Evolutionary conservation across 2,888 invertebrate genomes (phyloP), one percentile per base, ranked within the genome.

Genomic region (Spilosoma lubricipeda): DNA sequence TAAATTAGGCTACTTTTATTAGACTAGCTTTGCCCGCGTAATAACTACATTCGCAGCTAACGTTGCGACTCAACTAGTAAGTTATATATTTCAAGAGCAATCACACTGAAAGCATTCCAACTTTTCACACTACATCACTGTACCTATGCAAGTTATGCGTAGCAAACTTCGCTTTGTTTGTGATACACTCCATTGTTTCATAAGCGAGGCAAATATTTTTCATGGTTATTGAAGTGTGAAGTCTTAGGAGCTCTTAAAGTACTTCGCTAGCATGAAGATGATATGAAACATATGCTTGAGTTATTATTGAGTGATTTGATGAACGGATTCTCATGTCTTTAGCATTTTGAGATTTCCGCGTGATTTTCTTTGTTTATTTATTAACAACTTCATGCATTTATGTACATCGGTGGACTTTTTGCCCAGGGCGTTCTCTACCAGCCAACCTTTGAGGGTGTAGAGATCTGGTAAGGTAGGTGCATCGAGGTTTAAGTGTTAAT

Each of bases 81-180:
- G 11, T 56, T 33, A 63, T 92, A 92, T 92, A 92, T 93, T 92
- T 90, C 91, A 91, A 88, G 85, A 87, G 90, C 92, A 93, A 93
- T 93, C 93, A 92, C 87, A 84, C 90, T 91, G 91, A 93, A 91
- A 93, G 93, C 92, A 87, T 84, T 80, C 82, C 70, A 85, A 82
- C 77, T 82, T 83, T 82, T 59, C 75, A 72, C 73, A 67, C 67
- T 73, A 80, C 71, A 71, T 77, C 76, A 77, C 72, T 74, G n/a
- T n/a, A 33, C 33, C 71, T 75, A 77, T 79, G 77, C 78, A 74
- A 84, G 79, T 85, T 81, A 75, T 71, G 75, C 71, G 73, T 76
- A 74, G 78, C 76, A 52, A 85, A 85, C 83, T 84, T 80, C 64
- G 75, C 82, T 79, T 84, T 83, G 85, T 85, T 77, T 80, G 76